phyloP scores from a whole-genome alignment of 2,113 vertebrate species.

The Sphaerodactylus townsendi region DNA sequence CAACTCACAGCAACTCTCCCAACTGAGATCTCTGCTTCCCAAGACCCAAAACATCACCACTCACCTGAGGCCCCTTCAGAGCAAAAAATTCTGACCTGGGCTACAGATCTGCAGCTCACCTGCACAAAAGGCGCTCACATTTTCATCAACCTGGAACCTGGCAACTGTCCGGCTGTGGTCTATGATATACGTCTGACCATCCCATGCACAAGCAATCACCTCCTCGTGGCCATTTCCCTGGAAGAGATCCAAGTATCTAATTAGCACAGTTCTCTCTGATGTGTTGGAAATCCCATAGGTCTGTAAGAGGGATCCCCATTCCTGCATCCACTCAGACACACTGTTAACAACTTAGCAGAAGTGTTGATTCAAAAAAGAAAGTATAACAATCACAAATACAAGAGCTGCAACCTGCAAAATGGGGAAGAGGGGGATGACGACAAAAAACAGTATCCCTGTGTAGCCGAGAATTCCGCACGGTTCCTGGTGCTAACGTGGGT shows the following conservation, averaged over 20 bases:
- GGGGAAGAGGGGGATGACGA: background rate
- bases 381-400: background rate
- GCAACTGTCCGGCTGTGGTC: conserved; percentile 92
- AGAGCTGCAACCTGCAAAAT: background rate
- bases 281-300: background rate
- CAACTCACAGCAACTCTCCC: background rate
- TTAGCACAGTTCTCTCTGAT: background rate
- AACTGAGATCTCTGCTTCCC: background rate
- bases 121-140: conserved; percentile 96
- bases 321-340: background rate
- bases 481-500: no score
- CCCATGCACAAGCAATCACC: conserved; percentile 97
- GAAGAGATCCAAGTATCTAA: background rate
- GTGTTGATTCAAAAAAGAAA: background rate
- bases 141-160: conserved; percentile 97
- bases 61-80: background rate
- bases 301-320: background rate
- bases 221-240: conserved; percentile 95
- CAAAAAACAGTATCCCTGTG: background rate
- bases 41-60: background rate
- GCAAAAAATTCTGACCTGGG: background rate
- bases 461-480: no score
- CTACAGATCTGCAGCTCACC: conserved; percentile 71
- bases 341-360: background rate
- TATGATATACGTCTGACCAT: conserved; percentile 97